Evolutionary conservation across 1,140 invertebrate species (phyloP).

Genomic region (Forficula auricularia): DNA sequence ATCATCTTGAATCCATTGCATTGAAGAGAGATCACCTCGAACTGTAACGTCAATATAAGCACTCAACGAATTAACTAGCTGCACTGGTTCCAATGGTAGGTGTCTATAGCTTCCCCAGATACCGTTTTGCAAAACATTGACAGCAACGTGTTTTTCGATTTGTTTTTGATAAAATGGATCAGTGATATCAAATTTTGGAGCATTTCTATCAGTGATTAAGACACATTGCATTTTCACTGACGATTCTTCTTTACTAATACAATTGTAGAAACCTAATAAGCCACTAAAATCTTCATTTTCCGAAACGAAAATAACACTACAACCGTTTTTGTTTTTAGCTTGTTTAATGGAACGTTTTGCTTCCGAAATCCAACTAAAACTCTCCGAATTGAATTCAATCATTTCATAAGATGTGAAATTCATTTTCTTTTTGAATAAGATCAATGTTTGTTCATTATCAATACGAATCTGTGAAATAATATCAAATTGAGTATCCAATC

Average conservation of each 20-base stretch:
- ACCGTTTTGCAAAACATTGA: conserved; percentile 9
- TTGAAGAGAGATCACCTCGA: conserved; percentile 38
- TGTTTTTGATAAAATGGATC: conserved; percentile 1
- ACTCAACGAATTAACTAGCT: conserved; percentile 23
- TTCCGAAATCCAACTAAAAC: no score
- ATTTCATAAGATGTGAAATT: no score
- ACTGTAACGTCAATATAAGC: conserved; percentile 42
- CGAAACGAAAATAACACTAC: neutral
- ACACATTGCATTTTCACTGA: conserved; percentile 37
- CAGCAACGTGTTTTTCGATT: conserved; percentile 12
- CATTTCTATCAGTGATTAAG: neutral
- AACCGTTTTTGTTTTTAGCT: no score
- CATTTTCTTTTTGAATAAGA: no score
- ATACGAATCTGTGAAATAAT: no score
- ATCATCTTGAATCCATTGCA: conserved; percentile 39
- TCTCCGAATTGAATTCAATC: no score
- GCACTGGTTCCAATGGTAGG: neutral
- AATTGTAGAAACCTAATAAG: no score
- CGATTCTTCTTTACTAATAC: no score
- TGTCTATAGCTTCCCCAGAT: conserved; percentile 30
- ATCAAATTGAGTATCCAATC: no score
- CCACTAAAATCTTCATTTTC: no score
- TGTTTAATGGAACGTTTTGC: no score
- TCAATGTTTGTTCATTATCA: no score
- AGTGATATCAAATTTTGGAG: conserved; percentile 3